A percentile compares a stretch with the other conserved stretches of the same genome.
phyloP scores from a whole-genome alignment of 2,797 vertebrate genomes.

The Myiothlypis coronata region DNA sequence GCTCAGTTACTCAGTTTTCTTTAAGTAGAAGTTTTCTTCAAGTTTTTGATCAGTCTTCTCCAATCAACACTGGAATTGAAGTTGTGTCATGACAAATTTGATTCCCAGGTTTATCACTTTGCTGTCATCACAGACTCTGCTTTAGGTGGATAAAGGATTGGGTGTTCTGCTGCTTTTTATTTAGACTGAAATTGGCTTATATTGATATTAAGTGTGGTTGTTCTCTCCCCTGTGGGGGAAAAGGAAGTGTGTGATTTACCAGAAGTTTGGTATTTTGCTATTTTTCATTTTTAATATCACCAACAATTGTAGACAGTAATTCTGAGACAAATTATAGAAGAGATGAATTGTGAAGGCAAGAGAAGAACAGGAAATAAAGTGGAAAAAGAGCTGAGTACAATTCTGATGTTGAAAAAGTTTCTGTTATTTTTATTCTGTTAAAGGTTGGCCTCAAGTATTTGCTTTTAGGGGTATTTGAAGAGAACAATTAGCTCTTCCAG shows the following conservation, averaged over 20 bases:
- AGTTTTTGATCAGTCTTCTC: neutral
- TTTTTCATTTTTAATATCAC: neutral
- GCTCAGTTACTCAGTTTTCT: neutral
- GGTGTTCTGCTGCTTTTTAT: neutral
- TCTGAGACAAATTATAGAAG: neutral
- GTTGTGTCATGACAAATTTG: neutral
- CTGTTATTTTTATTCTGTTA: neutral
- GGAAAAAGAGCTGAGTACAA: neutral
- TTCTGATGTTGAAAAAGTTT: neutral
- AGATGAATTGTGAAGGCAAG: neutral
- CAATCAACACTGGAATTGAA: neutral
- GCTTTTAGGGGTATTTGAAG: neutral
- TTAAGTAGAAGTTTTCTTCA: neutral
- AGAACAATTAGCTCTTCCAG: neutral
- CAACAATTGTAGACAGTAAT: neutral
- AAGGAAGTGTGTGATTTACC: neutral
- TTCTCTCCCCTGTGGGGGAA: neutral
- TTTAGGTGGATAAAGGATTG: neutral
- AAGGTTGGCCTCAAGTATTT: neutral
- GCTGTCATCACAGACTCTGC: neutral
- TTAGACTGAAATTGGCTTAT: neutral
- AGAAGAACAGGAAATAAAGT: neutral
- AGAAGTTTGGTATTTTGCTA: neutral
- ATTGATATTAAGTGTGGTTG: neutral
- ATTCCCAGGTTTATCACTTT: neutral